phyloP scores from a whole-genome alignment of 2,113 vertebrate genomes.

The Sminthopsis crassicaudata region DNA sequence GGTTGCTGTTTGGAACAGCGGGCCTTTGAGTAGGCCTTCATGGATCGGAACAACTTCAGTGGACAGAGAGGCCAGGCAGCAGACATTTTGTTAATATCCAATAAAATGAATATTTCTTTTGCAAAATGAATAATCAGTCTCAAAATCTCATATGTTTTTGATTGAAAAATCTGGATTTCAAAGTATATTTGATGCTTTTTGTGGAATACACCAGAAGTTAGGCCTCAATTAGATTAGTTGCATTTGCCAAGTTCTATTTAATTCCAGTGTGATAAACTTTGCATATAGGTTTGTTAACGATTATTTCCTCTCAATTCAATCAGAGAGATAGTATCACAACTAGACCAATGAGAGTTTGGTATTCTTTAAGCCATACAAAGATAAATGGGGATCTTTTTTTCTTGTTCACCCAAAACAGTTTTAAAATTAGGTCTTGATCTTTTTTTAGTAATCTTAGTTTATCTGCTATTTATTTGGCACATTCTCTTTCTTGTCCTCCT shows the following conservation, averaged over 20 bases:
- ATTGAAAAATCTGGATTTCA: not conserved
- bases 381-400: not conserved
- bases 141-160: not conserved
- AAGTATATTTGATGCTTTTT: not conserved
- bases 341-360: not conserved
- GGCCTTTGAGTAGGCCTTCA: not conserved
- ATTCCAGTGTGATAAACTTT: not conserved
- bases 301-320: not conserved
- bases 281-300: not conserved
- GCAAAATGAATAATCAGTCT: not conserved
- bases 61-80: not conserved
- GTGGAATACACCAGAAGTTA: not conserved
- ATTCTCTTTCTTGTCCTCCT: constrained; percentile 15
- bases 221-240: not conserved
- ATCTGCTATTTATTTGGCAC: not conserved
- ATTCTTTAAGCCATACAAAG: constrained; percentile 35
- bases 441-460: not conserved
- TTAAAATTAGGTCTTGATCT: not conserved
- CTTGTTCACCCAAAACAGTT: not conserved
- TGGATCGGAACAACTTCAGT: not conserved
- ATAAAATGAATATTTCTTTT: not conserved
- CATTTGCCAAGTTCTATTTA: not conserved
- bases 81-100: not conserved
- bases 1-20: not conserved
- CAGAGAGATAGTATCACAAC: not conserved